Base-by-base conservation (phyloP, 53 echinoderm and acorn worm species). In the Hippasteria phrygiana region DNA sequence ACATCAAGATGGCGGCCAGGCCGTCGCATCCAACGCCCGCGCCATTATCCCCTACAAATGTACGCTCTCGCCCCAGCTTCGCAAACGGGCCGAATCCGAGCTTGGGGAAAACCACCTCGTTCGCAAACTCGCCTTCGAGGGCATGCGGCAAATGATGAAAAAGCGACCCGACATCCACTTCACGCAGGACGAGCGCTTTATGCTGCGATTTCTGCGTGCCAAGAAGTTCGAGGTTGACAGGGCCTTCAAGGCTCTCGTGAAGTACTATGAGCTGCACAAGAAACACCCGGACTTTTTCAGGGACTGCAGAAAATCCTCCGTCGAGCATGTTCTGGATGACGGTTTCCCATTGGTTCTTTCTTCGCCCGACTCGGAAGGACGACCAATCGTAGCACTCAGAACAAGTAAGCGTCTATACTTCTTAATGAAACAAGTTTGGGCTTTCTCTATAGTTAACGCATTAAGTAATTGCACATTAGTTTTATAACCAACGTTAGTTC, bases 151-250 rank as follows among this genome's bases (percentile, higher is more conserved):
- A 26, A 73, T 81, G 40, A 95, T 97, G 97, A 89, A 78, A 16
- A 88, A 94, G 55, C 79, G 89, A 71, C 91, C 92, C 1, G 92
- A 92, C 73, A 97, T 97, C 43, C 82, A 91, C 22, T 97, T 95
- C 80, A 88, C 90, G 54, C 86, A 81, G 27, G 97, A 97, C 70
- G 90, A 95, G 16, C 59, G 87, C 8, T 97, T 97, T 72, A 66
- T 97, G 62, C 86, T 97, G 16, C 78, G 97, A 17, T 97, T 97
- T 89, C 80, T 97, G 31, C 91, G 97, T 33, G 95, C 95, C 70
- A 93, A 90, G 73, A 97, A 97, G 89, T 97, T 97, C 69, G 97
- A 97, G n/a, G 91, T 88, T 10, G 95, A 97, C 54, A 66, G 97
- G 0, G 94, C 95, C 1, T 97, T 93, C 73, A 93, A 95, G 59